Conservation (phyloP, 2,888 invertebrate species). For the Embidobia sp. region DNA sequence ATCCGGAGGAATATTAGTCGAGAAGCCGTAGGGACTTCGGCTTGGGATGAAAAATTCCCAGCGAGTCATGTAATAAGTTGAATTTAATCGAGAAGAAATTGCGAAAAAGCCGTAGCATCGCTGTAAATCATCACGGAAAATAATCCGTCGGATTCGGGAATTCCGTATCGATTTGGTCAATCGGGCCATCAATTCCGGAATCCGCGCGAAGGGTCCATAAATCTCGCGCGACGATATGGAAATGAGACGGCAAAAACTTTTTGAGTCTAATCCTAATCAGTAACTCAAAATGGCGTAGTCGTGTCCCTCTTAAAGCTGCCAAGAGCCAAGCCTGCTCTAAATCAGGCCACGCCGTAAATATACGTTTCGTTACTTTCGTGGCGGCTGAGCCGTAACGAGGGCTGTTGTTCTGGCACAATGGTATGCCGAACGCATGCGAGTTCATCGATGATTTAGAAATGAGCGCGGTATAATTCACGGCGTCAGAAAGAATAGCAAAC, state of each 20-base stretch:
- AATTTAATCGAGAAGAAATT: conserved; percentile 31
- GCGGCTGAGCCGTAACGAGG: conserved; percentile 38
- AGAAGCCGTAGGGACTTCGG: too few relatives aligned
- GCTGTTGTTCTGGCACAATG: conserved; percentile 42
- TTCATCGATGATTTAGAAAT: conserved; percentile 47
- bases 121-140: conserved; percentile 31
- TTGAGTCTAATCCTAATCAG: conserved; percentile 44
- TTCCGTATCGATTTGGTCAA: conserved; percentile 29
- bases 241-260: conserved; percentile 44
- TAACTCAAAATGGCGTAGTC: conserved; percentile 47
- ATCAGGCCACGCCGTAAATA: conserved; percentile 55
- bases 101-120: not conserved
- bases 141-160: conserved; percentile 38
- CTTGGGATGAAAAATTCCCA: not conserved
- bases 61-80: conserved; percentile 5
- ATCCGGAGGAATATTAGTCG: too few relatives aligned
- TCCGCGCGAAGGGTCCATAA: conserved; percentile 29
- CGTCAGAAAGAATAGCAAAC: conserved; percentile 5
- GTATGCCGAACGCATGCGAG: conserved; percentile 46
- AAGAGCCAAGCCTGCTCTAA: conserved; percentile 46
- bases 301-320: conserved; percentile 55
- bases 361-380: conserved; percentile 57
- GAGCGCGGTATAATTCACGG: conserved; percentile 29
- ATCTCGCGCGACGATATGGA: conserved; percentile 51
- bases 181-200: conserved; percentile 31